Conservation (phyloP, 2,797 vertebrate genomes). For the Amazona finschi region DNA sequence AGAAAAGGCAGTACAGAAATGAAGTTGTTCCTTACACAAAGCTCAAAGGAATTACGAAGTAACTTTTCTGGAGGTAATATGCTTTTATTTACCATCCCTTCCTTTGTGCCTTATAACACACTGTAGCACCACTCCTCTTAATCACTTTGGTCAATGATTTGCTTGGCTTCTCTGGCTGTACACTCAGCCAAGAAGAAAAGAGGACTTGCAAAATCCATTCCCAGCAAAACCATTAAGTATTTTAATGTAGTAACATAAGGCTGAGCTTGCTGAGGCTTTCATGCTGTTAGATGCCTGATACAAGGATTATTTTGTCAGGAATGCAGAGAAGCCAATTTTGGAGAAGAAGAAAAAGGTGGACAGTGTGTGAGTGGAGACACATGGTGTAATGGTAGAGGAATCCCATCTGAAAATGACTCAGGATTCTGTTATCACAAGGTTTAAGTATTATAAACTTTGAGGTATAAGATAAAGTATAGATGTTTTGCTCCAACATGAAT, state of each 20-base stretch:
- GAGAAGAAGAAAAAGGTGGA: not conserved
- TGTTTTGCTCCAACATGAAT: conserved; percentile 57
- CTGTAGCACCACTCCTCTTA: not conserved
- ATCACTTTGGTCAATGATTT: not conserved
- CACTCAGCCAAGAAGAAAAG: not conserved
- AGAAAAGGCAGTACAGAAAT: not conserved
- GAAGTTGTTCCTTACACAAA: not conserved
- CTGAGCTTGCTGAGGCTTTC: not conserved
- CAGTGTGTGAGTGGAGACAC: not conserved
- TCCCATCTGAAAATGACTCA: conserved; percentile 15
- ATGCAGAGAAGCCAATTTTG: not conserved
- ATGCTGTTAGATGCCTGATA: not conserved
- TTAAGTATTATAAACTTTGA: conserved; percentile 44
- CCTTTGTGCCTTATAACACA: not conserved
- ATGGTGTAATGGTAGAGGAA: not conserved
- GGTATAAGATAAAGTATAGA: conserved; percentile 26
- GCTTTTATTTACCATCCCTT: not conserved
- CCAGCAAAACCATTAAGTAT: not conserved
- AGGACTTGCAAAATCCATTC: not conserved
- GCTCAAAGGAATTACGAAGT: not conserved
- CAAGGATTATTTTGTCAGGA: not conserved
- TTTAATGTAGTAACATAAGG: not conserved
- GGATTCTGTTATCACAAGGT: conserved; percentile 43
- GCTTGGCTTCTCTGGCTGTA: not conserved
- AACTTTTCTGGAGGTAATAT: not conserved